phyloP scores from a whole-genome alignment of 1,140 invertebrate species.

The Drosophila punjabiensis region DNA sequence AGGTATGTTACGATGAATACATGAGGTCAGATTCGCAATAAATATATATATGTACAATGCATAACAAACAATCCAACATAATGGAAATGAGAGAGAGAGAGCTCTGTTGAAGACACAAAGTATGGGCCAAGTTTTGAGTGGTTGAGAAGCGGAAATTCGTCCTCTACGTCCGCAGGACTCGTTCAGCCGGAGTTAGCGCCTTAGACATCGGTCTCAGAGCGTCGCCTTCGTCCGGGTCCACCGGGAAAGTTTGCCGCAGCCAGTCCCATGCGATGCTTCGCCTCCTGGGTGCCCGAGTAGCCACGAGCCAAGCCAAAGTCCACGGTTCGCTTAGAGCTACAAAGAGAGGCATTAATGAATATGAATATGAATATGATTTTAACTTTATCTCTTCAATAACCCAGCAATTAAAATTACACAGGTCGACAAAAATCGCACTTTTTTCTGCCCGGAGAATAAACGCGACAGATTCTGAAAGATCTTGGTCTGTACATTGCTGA shows the following conservation, averaged over 20 bases:
- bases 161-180: conserved; percentile 23
- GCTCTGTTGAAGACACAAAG: conserved; percentile 21
- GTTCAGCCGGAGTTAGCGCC: conserved; percentile 6
- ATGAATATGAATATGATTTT: too few relatives aligned
- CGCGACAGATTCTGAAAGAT: too few relatives aligned
- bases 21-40: conserved; percentile 40
- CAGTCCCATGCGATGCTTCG: conserved; percentile 95
- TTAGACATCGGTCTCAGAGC: conserved; percentile 87
- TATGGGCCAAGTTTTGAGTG: conserved; percentile 38
- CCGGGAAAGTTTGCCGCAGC: conserved; percentile 94
- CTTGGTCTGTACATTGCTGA: too few relatives aligned
- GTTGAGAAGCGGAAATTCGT: conserved; percentile 29
- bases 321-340: conserved; percentile 91
- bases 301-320: conserved; percentile 94
- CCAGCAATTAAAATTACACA: not conserved
- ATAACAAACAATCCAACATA: conserved; percentile 47
- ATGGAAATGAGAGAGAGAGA: conserved; percentile 18
- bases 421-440: too few relatives aligned
- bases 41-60: conserved; percentile 68
- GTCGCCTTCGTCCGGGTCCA: conserved; percentile 93
- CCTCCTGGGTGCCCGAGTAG: conserved; percentile 94
- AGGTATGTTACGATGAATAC: conserved; percentile 10
- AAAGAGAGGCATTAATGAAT: not conserved
- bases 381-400: not conserved
- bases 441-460: too few relatives aligned